Evolutionary conservation across 2,888 invertebrate genomes (phyloP).

Genomic region (Salticus scenicus): DNA sequence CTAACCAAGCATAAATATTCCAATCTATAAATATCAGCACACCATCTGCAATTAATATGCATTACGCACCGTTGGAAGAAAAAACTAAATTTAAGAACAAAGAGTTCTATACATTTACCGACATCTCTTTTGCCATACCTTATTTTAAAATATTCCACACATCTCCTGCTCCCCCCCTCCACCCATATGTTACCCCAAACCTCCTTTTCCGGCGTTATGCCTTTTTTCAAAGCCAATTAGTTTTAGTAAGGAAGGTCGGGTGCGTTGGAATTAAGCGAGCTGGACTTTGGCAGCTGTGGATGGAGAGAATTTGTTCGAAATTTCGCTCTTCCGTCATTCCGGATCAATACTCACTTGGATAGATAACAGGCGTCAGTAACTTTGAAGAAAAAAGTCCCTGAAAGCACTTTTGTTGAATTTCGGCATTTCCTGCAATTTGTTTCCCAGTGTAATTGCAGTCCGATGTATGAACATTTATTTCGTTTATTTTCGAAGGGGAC

Average conservation of each 20-base stretch:
- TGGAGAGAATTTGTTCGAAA: slow-evolving; percentile 57
- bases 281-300: slow-evolving; percentile 61
- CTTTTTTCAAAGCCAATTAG: slow-evolving; percentile 61
- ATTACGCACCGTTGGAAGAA: background rate
- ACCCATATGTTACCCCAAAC: background rate
- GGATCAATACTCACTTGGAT: slow-evolving; percentile 9
- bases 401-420: background rate
- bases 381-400: background rate
- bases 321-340: slow-evolving; percentile 3
- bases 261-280: slow-evolving; percentile 65
- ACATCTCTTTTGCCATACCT: background rate
- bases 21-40: background rate
- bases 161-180: background rate
- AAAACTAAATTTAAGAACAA: slow-evolving; percentile 7
- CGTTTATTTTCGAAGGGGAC: too few relatives aligned
- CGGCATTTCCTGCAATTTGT: background rate
- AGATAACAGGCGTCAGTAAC: slow-evolving; percentile 7
- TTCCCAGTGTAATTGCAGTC: background rate
- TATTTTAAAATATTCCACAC: slow-evolving; percentile 9
- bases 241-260: slow-evolving; percentile 40
- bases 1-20: background rate
- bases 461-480: background rate
- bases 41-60: slow-evolving; percentile 6
- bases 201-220: background rate
- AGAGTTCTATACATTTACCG: background rate